phyloP scores from a whole-genome alignment of 2,797 vertebrate genomes.

The Cyprinodon diabolis region DNA sequence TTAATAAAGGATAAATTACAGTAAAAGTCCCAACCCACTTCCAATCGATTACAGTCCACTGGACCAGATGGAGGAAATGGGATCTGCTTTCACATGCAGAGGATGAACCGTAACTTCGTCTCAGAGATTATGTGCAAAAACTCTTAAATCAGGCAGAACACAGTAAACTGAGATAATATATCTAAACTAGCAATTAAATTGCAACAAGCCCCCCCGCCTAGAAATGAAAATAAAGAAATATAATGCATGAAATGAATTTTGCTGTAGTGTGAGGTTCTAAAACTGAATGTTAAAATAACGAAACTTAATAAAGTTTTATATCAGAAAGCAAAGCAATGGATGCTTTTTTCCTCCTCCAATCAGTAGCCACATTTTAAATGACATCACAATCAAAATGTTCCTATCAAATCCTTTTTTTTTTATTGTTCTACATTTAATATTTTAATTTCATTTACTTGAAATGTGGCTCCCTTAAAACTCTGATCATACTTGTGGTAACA shows the following conservation, averaged over 20 bases:
- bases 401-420: background rate
- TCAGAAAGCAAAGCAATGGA: too few species aligned
- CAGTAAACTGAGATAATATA: background rate
- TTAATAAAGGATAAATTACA: conserved; percentile 48
- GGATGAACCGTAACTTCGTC: conserved; percentile 28
- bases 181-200: too few species aligned
- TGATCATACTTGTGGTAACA: too few species aligned
- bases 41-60: conserved; percentile 35
- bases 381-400: background rate
- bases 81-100: conserved; percentile 26
- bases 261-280: background rate
- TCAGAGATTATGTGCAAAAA: conserved; percentile 33
- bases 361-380: background rate
- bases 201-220: background rate
- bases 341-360: background rate
- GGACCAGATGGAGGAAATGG: conserved; percentile 46
- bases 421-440: background rate
- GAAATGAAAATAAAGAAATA: background rate
- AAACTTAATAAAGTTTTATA: background rate
- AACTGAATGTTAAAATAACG: background rate
- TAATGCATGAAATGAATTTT: background rate
- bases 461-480: background rate
- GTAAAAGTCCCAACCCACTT: conserved; percentile 36
- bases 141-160: conserved; percentile 7
- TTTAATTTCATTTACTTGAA: background rate